A percentile compares a stretch with the other conserved stretches of the same genome.
Conservation (phyloP, 2,888 invertebrate species). For the Brenthis ino region DNA sequence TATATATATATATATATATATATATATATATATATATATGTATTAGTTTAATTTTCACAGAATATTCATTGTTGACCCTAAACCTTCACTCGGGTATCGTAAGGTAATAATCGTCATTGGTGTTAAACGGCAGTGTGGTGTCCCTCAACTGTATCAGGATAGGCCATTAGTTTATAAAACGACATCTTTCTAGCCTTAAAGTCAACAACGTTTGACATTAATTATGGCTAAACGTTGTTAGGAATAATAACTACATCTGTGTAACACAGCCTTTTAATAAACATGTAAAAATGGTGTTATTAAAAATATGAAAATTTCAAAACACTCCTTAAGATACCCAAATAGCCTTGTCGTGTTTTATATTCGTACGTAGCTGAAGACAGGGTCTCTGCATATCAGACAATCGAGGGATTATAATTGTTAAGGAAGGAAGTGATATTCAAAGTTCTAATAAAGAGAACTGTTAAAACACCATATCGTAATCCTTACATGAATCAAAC, state of each 20-base stretch:
- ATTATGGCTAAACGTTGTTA: not conserved
- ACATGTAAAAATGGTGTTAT: constrained; percentile 4
- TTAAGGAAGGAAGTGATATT: constrained; percentile 51
- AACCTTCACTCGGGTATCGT: constrained; percentile 16
- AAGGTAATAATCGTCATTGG: constrained; percentile 17
- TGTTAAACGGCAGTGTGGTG: constrained; percentile 36
- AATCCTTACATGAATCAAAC: no score
- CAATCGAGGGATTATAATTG: constrained; percentile 67
- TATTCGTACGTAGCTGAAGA: constrained; percentile 71
- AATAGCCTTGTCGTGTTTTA: not conserved
- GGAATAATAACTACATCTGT: no score
- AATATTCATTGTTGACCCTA: constrained; percentile 12
- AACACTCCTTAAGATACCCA: constrained; percentile 41
- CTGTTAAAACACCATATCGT: constrained; percentile 7
- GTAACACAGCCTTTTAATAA: no score
- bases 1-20: no score
- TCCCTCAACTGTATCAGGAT: constrained; percentile 2
- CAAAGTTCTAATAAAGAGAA: constrained; percentile 1
- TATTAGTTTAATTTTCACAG: not conserved
- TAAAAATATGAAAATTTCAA: not conserved
- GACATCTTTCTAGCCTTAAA: not conserved
- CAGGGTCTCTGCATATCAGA: constrained; percentile 78
- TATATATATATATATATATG: not conserved
- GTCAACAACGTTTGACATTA: not conserved
- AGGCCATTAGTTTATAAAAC: not conserved